These are phyloP conservation scores for Pelosia muscerda DNA, from an alignment of 2,888 invertebrate genomes.

Conservation along the genomic window DNA sequence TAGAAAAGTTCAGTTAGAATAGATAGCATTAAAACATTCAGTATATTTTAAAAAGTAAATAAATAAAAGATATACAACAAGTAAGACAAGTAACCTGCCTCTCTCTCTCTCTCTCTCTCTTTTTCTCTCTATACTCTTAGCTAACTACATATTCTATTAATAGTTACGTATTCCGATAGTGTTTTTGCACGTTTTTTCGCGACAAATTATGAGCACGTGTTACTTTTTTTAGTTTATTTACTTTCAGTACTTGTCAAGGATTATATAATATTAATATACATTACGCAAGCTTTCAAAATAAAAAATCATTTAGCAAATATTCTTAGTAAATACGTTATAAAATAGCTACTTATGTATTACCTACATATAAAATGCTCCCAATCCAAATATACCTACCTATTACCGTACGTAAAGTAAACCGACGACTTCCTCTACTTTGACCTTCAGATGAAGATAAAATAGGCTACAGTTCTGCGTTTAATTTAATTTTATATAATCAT, in stretches of 20 bases:
- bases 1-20: neutral
- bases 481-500: conserved; percentile 36
- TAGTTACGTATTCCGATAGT: conserved; percentile 15
- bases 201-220: conserved; percentile 15
- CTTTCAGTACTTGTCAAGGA: neutral
- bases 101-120: no score
- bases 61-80: neutral
- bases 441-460: conserved; percentile 56
- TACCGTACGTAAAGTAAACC: conserved; percentile 12
- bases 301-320: conserved; percentile 1
- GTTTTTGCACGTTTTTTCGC: conserved; percentile 8
- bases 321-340: neutral
- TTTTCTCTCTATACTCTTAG: no score
- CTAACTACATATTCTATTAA: neutral
- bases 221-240: neutral
- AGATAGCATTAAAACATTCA: neutral
- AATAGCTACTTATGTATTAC: neutral
- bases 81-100: neutral
- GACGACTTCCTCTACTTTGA: conserved; percentile 54
- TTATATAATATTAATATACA: neutral
- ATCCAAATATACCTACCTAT: conserved; percentile 6
- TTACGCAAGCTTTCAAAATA: neutral
- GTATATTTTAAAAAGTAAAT: neutral
- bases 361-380: conserved; percentile 1
- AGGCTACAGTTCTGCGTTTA: conserved; percentile 30